These are phyloP conservation scores for Phaonia tiefii DNA, from an alignment of 2,888 invertebrate genomes.

Conservation along the genomic window DNA sequence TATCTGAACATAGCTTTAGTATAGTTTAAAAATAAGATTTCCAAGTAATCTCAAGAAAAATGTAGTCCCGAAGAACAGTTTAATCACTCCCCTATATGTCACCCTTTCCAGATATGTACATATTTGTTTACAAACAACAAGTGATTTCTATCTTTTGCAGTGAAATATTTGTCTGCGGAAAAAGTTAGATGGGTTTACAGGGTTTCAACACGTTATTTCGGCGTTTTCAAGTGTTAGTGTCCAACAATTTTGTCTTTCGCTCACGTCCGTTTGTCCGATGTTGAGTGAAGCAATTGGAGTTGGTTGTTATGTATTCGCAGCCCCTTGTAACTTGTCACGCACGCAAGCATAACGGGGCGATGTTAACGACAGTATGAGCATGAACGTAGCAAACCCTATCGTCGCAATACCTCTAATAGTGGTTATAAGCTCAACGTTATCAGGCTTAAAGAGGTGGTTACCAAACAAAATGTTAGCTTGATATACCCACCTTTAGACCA, in stretches of 20 bases:
- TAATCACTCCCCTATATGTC: not conserved
- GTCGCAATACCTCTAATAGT: constrained; percentile 12
- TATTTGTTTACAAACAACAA: constrained; percentile 22
- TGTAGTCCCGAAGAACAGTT: no score
- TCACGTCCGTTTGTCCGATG: no score
- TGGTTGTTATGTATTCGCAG: not conserved
- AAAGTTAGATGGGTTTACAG: no score
- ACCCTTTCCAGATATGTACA: constrained; percentile 29
- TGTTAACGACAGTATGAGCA: constrained; percentile 49
- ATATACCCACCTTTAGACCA: constrained; percentile 19
- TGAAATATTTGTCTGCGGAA: constrained; percentile 29
- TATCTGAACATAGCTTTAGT: no score
- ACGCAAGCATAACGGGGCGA: constrained; percentile 63
- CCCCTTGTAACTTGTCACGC: constrained; percentile 62
- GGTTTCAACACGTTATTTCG: no score
- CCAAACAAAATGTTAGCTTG: constrained; percentile 54
- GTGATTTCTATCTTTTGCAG: constrained; percentile 14
- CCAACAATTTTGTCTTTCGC: no score
- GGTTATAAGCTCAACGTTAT: constrained; percentile 36
- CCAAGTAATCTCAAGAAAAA: no score
- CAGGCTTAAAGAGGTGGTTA: constrained; percentile 24
- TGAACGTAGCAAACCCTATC: constrained; percentile 42
- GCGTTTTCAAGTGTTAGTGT: no score
- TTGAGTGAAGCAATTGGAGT: not conserved
- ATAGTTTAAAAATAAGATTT: no score